Evolutionary conservation across 2,888 invertebrate species (phyloP).

Genomic region (Salticus scenicus): DNA sequence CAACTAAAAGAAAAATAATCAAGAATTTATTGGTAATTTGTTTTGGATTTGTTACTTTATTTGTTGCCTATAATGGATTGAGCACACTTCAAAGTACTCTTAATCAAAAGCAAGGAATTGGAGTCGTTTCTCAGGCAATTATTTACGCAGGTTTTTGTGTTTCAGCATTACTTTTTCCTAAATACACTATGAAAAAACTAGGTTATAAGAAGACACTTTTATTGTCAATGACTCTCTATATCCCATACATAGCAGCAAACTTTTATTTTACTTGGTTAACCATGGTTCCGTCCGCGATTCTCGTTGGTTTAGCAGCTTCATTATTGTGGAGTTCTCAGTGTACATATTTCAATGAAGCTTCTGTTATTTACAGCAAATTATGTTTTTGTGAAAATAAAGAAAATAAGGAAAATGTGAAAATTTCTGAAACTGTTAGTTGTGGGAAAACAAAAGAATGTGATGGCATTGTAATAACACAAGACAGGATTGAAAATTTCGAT

Average conservation of each 20-base stretch:
- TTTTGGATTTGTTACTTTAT: constrained; percentile 94
- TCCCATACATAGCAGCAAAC: constrained; percentile 94
- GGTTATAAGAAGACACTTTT: constrained; percentile 98
- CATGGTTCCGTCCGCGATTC: constrained; percentile 91
- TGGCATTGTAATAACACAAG: too few relatives aligned
- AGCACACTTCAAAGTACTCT: constrained; percentile 93
- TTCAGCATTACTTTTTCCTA: constrained; percentile 97
- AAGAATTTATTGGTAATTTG: constrained; percentile 94
- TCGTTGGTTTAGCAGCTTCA: constrained; percentile 94
- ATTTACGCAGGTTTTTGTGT: constrained; percentile 94
- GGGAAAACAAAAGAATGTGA: too few relatives aligned
- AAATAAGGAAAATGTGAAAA: too few relatives aligned
- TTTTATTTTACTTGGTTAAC: constrained; percentile 91
- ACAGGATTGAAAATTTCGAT: too few relatives aligned
- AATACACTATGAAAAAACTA: constrained; percentile 91
- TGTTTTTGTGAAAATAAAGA: too few relatives aligned
- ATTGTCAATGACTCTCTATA: constrained; percentile 92
- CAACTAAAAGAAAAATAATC: constrained; percentile 80
- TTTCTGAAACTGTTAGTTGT: too few relatives aligned
- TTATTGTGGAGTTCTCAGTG: constrained; percentile 99
- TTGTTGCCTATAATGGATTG: constrained; percentile 96
- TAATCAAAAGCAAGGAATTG: constrained; percentile 90
- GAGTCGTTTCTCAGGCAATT: constrained; percentile 90
- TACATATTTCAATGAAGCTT: constrained; percentile 95
- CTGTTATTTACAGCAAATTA: constrained; percentile 82